Conservation (phyloP, 2,797 vertebrate genomes). For the Decapterus maruadsi region DNA sequence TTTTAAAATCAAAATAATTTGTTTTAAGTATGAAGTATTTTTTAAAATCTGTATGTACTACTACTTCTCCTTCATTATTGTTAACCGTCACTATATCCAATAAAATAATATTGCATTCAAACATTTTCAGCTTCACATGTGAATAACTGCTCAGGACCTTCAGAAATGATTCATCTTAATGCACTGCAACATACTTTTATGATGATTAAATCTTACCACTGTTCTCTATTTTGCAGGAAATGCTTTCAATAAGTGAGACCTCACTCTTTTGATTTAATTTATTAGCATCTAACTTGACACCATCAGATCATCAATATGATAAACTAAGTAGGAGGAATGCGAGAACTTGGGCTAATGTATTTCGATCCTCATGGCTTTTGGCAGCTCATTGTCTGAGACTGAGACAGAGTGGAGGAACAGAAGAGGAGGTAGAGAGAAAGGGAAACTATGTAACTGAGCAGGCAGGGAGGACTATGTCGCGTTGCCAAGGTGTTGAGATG, state of each 20-base stretch:
- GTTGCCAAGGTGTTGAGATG: constrained; percentile 61
- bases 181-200: background rate
- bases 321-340: constrained; percentile 48
- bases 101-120: background rate
- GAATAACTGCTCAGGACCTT: too few species aligned
- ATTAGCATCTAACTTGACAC: constrained; percentile 20
- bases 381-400: constrained; percentile 35
- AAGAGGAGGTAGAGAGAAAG: constrained; percentile 9
- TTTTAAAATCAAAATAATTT: too few species aligned
- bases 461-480: constrained; percentile 24
- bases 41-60: too few species aligned
- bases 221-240: constrained; percentile 10
- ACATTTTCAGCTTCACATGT: background rate
- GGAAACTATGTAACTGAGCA: constrained; percentile 28
- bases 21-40: too few species aligned
- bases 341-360: constrained; percentile 19
- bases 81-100: too few species aligned
- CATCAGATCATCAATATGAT: constrained; percentile 23
- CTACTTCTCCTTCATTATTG: too few species aligned
- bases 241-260: constrained; percentile 15
- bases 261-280: constrained; percentile 16
- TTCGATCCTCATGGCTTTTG: constrained; percentile 37
- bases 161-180: constrained; percentile 8
- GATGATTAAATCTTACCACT: background rate
- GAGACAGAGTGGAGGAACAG: constrained; percentile 8